Evolutionary conservation across 1,140 invertebrate genomes (phyloP).

Genomic region (Drosophila bifasciata): DNA sequence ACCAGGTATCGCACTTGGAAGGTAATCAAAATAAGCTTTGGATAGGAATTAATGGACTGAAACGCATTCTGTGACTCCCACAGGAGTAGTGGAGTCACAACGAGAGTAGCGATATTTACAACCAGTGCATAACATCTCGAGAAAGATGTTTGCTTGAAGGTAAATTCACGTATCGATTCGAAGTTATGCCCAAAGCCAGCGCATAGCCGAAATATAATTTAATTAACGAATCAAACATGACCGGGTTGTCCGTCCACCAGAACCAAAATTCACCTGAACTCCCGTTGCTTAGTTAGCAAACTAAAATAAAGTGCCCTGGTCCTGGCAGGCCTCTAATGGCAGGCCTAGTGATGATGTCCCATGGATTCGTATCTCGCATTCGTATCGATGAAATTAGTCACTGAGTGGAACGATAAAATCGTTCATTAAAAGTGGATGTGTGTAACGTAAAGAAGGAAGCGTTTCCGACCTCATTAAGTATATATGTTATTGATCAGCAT

Average conservation of each 20-base stretch:
- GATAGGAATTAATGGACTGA: neutral
- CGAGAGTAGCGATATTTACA: constrained; percentile 7
- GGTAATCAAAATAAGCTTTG: constrained; percentile 23
- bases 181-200: constrained; percentile 28
- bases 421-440: neutral
- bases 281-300: too few species aligned
- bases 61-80: neutral
- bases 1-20: constrained; percentile 8
- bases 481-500: too few species aligned
- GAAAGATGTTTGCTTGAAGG: neutral
- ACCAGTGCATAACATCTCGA: constrained; percentile 9
- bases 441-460: too few species aligned
- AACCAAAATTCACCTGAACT: constrained; percentile 2
- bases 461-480: too few species aligned
- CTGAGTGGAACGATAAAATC: neutral
- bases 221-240: constrained; percentile 3
- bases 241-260: constrained; percentile 14
- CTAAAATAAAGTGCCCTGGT: constrained; percentile 3
- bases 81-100: neutral
- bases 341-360: neutral
- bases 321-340: too few species aligned
- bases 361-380: neutral
- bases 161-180: neutral
- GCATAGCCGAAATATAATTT: constrained; percentile 30
- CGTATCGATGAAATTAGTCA: neutral